A percentile compares a stretch with the other conserved stretches of the same genome.
These are phyloP conservation scores for Acanthosepion esculentum DNA, from an alignment of 2,888 invertebrate species.

Conservation along the genomic window DNA sequence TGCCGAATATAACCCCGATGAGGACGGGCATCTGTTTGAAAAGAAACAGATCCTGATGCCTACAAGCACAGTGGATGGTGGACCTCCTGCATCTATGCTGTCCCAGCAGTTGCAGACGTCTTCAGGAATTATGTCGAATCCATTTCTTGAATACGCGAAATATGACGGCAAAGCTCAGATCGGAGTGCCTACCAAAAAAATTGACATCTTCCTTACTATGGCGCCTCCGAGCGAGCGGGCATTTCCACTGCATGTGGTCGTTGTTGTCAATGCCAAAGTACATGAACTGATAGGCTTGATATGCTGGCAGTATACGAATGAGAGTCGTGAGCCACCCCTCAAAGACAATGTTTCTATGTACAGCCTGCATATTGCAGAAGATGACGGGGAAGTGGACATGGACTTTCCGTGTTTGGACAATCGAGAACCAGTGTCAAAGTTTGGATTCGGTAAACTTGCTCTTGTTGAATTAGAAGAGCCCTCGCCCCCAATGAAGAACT, in stretches of 20 bases:
- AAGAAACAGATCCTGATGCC: constrained; percentile 60
- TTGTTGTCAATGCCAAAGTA: constrained; percentile 89
- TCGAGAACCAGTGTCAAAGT: constrained; percentile 91
- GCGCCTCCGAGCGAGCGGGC: constrained; percentile 85
- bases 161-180: constrained; percentile 86
- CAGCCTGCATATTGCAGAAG: constrained; percentile 94
- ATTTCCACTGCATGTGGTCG: constrained; percentile 87
- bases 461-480: constrained; percentile 83
- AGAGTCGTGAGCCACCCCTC: constrained; percentile 79
- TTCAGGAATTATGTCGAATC: constrained; percentile 86
- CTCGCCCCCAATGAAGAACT: constrained; percentile 58
- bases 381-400: constrained; percentile 94
- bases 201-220: constrained; percentile 93
- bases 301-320: constrained; percentile 80
- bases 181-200: constrained; percentile 86
- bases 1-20: constrained; percentile 75
- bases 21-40: constrained; percentile 78
- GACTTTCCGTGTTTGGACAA: constrained; percentile 94
- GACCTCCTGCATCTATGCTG: constrained; percentile 79
- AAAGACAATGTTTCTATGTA: constrained; percentile 82
- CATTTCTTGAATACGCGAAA: constrained; percentile 90
- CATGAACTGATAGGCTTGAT: constrained; percentile 91
- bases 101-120: constrained; percentile 85
- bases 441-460: constrained; percentile 91
- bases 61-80: constrained; percentile 44